Evolutionary conservation across 2,888 invertebrate species (phyloP).

Genomic region (Entomobrya proxima): DNA sequence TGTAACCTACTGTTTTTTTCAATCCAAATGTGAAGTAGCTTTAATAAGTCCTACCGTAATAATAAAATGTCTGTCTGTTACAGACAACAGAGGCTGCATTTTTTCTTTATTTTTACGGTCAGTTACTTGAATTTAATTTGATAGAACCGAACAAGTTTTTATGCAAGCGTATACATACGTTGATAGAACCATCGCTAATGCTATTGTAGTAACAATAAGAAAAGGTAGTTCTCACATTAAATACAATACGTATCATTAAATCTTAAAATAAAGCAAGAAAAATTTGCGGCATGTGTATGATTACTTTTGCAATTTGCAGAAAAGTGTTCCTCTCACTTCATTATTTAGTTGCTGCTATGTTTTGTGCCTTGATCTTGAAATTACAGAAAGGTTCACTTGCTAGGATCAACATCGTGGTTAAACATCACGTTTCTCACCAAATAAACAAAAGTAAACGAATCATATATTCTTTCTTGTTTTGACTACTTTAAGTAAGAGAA

Average conservation of each 20-base stretch:
- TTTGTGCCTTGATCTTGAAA: not conserved
- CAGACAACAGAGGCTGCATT: constrained; percentile 20
- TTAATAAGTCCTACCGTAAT: not conserved
- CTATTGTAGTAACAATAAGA: not conserved
- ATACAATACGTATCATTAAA: constrained; percentile 41
- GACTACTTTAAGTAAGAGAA: not conserved
- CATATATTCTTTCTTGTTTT: not conserved
- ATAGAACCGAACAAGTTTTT: not conserved
- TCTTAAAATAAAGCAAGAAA: not conserved
- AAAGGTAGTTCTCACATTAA: constrained; percentile 47
- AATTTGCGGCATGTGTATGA: constrained; percentile 19
- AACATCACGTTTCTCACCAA: no score
- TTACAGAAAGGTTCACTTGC: no score
- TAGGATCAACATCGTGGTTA: no score
- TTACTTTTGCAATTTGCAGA: constrained; percentile 19
- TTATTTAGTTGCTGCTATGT: not conserved
- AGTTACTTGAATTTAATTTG: not conserved
- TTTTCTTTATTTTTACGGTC: constrained; percentile 7
- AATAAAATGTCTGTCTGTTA: constrained; percentile 42
- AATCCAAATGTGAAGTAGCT: constrained; percentile 32
- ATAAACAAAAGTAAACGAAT: no score
- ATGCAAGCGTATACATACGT: not conserved
- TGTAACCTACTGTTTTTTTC: constrained; percentile 44
- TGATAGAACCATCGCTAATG: not conserved
- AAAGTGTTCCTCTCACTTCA: constrained; percentile 4